Conservation (phyloP, 2,797 vertebrate genomes). For the Peromyscus aztecus region DNA sequence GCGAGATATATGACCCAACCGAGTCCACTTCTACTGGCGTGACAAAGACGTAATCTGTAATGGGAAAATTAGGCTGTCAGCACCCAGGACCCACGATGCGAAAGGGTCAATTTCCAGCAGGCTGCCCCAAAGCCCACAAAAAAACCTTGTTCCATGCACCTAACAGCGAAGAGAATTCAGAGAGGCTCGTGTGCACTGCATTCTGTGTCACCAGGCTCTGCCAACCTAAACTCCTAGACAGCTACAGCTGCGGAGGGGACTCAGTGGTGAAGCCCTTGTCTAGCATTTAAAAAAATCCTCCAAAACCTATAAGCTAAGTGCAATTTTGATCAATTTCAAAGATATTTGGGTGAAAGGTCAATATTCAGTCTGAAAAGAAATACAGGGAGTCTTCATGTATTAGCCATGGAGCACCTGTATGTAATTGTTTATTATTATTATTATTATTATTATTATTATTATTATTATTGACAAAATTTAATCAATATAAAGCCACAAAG, state of each 20-base stretch:
- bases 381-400: neutral
- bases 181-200: neutral
- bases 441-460: neutral
- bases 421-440: neutral
- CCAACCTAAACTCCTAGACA: neutral
- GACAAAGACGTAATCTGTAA: constrained; percentile 95
- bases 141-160: neutral
- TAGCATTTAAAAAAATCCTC: neutral
- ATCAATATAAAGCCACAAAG: neutral
- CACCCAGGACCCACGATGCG: neutral
- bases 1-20: constrained; percentile 92
- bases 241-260: neutral
- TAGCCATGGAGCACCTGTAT: neutral
- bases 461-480: neutral
- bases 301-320: neutral
- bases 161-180: neutral
- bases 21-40: constrained; percentile 96
- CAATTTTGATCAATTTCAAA: neutral
- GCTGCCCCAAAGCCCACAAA: neutral
- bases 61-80: constrained; percentile 80
- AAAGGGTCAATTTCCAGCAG: constrained; percentile 13
- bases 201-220: too few relatives aligned
- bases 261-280: neutral
- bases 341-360: neutral
- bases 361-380: neutral